Conservation (phyloP, 2,797 vertebrate species). For the Liparis tanakae region DNA sequence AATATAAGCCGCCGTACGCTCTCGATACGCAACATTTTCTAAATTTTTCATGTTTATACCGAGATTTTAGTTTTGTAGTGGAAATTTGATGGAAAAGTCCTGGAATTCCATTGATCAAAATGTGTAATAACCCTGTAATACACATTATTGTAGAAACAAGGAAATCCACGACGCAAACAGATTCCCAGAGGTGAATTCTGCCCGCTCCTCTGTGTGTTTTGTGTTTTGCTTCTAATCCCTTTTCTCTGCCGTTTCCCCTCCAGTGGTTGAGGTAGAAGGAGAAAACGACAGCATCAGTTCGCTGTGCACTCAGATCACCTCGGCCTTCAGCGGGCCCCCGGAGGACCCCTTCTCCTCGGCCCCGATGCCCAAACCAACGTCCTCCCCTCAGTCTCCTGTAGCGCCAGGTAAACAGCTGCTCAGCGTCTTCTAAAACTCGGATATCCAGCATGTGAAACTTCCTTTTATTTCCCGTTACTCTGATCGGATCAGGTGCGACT, state of each 20-base stretch:
- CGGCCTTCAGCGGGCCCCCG: constrained; percentile 90
- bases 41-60: too few species aligned
- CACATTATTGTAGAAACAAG: not conserved
- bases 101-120: too few species aligned
- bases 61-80: too few species aligned
- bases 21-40: too few species aligned
- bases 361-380: constrained; percentile 93
- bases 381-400: constrained; percentile 92
- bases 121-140: too few species aligned
- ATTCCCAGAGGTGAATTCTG: not conserved
- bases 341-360: constrained; percentile 97
- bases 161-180: not conserved
- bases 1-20: too few species aligned
- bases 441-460: not conserved
- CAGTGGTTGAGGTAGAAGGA: constrained; percentile 93
- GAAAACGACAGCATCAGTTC: constrained; percentile 97
- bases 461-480: too few species aligned
- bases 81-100: too few species aligned
- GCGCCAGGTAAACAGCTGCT: constrained; percentile 86
- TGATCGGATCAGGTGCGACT: not conserved
- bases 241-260: constrained; percentile 7
- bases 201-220: not conserved
- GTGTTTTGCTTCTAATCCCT: not conserved
- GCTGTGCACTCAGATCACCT: constrained; percentile 96
- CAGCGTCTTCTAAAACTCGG: not conserved